phyloP scores from a whole-genome alignment of 2,888 invertebrate species.

The Buathra laborator region DNA sequence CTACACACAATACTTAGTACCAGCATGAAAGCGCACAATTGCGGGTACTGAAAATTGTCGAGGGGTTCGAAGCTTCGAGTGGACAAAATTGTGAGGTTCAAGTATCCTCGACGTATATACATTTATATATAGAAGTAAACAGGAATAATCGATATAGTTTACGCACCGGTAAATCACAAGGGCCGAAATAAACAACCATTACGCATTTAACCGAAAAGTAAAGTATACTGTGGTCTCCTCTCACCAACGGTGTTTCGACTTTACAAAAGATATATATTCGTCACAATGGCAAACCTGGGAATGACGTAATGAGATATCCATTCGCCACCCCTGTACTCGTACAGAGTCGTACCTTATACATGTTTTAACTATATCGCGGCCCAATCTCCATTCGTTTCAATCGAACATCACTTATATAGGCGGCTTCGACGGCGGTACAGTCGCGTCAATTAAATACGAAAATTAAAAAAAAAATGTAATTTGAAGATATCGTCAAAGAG shows the following conservation, averaged over 20 bases:
- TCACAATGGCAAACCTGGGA: too few species aligned
- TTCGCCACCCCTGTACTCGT: not conserved
- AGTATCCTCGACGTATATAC: not conserved
- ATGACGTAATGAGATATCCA: not conserved
- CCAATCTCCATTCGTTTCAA: constrained; percentile 45
- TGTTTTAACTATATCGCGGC: not conserved
- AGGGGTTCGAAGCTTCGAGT: constrained; percentile 27
- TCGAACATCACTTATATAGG: constrained; percentile 22
- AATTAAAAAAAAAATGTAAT: too few species aligned
- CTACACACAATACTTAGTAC: constrained; percentile 17
- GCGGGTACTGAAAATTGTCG: constrained; percentile 31
- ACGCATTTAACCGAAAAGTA: not conserved
- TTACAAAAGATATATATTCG: too few species aligned
- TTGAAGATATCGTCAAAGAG: too few species aligned
- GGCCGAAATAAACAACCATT: not conserved
- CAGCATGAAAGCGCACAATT: constrained; percentile 43
- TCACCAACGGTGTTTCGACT: too few species aligned
- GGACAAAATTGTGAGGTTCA: constrained; percentile 5
- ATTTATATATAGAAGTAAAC: not conserved
- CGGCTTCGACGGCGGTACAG: too few species aligned
- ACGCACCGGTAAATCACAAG: constrained; percentile 6
- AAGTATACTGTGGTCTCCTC: too few species aligned
- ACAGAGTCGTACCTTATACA: not conserved
- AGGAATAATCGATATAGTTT: too few species aligned
- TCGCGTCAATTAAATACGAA: too few species aligned